phyloP scores from a whole-genome alignment of 2,888 invertebrate genomes.

The Ernsta delagoae region DNA sequence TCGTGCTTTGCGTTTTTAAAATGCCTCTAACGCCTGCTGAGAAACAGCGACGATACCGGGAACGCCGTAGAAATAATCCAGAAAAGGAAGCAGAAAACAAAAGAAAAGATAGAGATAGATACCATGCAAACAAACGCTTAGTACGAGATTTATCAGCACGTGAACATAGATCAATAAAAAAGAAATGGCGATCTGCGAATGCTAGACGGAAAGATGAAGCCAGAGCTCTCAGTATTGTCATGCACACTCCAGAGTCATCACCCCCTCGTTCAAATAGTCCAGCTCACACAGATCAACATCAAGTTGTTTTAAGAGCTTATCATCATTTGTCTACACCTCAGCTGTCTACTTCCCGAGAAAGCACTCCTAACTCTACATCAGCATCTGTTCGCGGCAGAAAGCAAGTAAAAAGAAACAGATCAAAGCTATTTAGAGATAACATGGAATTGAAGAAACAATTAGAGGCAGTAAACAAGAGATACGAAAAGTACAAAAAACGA shows the following conservation, averaged over 20 bases:
- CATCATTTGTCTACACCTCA: no score
- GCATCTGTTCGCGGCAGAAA: slow-evolving; percentile 19
- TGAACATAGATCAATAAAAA: not conserved
- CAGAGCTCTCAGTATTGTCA: not conserved
- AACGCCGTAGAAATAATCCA: not conserved
- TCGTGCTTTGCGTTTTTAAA: not conserved
- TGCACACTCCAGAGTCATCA: no score
- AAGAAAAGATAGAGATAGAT: not conserved
- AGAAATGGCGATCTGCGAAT: not conserved
- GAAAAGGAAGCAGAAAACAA: not conserved
- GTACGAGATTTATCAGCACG: not conserved
- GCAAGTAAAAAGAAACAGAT: slow-evolving; percentile 33
- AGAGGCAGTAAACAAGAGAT: slow-evolving; percentile 28
- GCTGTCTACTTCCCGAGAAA: no score
- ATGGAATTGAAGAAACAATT: slow-evolving; percentile 26
- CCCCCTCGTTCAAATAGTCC: no score
- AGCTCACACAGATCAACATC: no score
- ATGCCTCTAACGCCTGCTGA: slow-evolving; percentile 1
- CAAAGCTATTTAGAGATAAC: slow-evolving; percentile 28
- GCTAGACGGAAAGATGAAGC: not conserved
- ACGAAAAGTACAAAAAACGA: slow-evolving; percentile 29
- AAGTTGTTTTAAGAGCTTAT: no score
- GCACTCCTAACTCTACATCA: not conserved
- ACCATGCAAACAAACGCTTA: not conserved
- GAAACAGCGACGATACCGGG: not conserved